These are phyloP conservation scores for Athene noctua DNA, from an alignment of 2,113 vertebrate species.

Conservation along the genomic window DNA sequence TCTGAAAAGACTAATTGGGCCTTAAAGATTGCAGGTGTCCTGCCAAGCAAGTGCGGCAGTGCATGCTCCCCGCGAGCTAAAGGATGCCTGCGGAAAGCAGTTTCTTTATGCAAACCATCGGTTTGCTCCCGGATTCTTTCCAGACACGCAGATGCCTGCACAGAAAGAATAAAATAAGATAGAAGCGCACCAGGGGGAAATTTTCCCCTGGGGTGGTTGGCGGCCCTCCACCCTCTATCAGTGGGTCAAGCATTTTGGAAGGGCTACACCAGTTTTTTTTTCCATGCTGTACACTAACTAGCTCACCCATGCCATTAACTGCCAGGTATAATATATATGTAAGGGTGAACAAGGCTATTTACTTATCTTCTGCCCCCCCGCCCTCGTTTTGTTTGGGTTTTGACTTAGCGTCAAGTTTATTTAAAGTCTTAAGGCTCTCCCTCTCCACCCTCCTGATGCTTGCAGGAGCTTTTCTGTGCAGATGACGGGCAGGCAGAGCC, in stretches of 20 bases:
- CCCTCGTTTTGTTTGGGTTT: constrained; percentile 1
- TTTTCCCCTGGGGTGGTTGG: accelerated
- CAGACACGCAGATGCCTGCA: not conserved
- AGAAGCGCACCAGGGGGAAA: accelerated
- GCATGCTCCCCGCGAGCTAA: not conserved
- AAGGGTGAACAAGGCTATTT: not conserved
- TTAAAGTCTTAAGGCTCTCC: constrained; percentile 15
- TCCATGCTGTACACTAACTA: accelerated
- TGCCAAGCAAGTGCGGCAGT: not conserved
- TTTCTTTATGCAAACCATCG: not conserved
- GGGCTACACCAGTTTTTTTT: not conserved
- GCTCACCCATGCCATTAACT: not conserved
- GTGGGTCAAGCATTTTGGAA: not conserved
- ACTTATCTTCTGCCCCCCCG: not conserved
- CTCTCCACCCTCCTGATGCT: not conserved
- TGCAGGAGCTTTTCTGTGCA: not conserved
- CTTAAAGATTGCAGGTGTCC: constrained; percentile 38
- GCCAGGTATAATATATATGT: not conserved
- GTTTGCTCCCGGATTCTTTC: not conserved
- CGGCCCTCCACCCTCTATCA: not conserved
- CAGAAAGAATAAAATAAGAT: not conserved
- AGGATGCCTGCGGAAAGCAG: not conserved
- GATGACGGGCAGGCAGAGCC: not conserved
- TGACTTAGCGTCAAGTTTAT: constrained; percentile 6
- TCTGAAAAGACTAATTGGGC: constrained; percentile 58